Base-by-base conservation (phyloP, 1,140 invertebrate genomes). In the Hesperophylax magnus region DNA sequence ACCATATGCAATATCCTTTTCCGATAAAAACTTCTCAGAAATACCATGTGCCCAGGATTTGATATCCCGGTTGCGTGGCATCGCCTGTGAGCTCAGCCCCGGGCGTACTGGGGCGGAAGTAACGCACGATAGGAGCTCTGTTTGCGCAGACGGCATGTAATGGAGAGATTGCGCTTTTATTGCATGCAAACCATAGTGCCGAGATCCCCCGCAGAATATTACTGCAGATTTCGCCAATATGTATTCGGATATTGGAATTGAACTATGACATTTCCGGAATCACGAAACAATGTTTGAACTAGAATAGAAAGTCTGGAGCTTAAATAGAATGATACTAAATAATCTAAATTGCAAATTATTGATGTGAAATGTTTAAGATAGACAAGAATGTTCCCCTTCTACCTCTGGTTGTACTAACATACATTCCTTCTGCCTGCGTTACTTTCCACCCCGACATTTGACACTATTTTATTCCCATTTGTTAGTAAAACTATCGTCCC, bases 121-220 rank as follows among this genome's bases (percentile, higher is more conserved):
- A 18, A 52, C 67, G 67, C 31, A 47, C 65, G 65, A 69, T 22
- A 14, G 34, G 65, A 39, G 39, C 34, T 17, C 7, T 71, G 67
- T 71, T 71, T 71, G 67, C 67, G 67, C 34, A 71, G 67, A 71
- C 67, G 39, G 15, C 18, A 39, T 47, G 67, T 52, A 71, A 71
- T 71, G 34, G 67, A 71, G 39, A 47, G 20, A 65, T 65, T 65
- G 34, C 67, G 67, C 67, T 71, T 52, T 71, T 71, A 71, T 71
- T 71, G 67, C 34, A 71, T 71, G 67, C 67, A 18, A 18, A 47
- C n/a, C 67, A 47, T 20, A 39, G 31, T 47, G 18, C 47, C 39
- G 15, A 24, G 24, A 67, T 15, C 17, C 63, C 63, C 63, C 63
- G 3, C 9, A 67, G 24, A 67, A 31, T 34, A 27, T 67, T 34